Evolutionary conservation across 2,888 invertebrate species (phyloP), one percentile per base, ranked within the genome.

Genomic region (Diplolepis rosae): DNA sequence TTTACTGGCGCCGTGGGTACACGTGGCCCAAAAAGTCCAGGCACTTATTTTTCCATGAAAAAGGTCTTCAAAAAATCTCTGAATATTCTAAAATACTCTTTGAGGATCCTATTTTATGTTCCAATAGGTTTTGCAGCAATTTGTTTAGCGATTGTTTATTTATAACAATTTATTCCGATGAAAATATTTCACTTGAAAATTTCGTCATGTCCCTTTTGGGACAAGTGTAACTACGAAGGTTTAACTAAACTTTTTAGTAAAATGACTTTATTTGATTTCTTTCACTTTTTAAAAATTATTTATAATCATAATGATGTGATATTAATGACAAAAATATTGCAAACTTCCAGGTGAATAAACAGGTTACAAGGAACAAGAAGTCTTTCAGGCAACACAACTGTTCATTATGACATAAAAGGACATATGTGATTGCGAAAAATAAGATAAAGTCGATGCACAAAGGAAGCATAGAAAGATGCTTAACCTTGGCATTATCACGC

Each of bases 401-500:
- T 39, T 39, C 39, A 15, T 39, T 24, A 61, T 61, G 35, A 61
- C 24, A 61, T 61, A 61, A 61, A 61, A 61, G 61, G 61, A 24
- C 27, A 61, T 61, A 61, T 39, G 61, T 61, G 39, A 61, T 61
- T 61, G 39, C 35, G n/a, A 39, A 61, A 39, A 24, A 61, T 61
- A 39, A 61, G 61, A 61, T 61, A 61, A 56, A 56, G 39, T 39
- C 22, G 35, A 7, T n/a, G 61, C 22, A 61, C 61, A 61, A 61
- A 61, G 61, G 35, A 61, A 61, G 61, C 61, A 61, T 27, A 39
- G 61, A 61, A 61, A 61, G 61, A 61, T 1, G 39, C 39, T 56
- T 52, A 70, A 56, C 72, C 71, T 72, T 73, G 75, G 69, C 22
- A 68, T 72, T 68, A 70, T 75, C 75, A 61, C 70, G 71, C 69